These are phyloP conservation scores for Pantherophis guttatus DNA, from an alignment of 2,113 vertebrate genomes.

Conservation along the genomic window DNA sequence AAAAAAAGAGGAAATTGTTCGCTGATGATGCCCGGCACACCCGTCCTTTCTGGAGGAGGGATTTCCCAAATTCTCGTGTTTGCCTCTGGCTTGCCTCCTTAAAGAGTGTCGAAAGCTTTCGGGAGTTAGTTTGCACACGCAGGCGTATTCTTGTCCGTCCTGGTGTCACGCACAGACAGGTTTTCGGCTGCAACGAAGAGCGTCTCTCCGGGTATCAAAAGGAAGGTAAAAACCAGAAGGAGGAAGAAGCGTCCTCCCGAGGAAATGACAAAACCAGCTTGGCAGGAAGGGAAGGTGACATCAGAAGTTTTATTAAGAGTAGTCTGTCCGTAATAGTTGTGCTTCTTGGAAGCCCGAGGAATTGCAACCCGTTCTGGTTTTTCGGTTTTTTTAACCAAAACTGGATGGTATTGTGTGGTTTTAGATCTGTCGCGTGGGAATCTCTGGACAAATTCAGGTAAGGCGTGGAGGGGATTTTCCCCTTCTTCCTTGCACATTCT, in stretches of 20 bases:
- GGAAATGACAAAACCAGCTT: slow-evolving; percentile 7
- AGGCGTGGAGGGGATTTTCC: background rate
- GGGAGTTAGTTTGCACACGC: background rate
- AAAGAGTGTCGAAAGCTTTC: no score
- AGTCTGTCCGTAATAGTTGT: background rate
- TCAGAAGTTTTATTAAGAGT: background rate
- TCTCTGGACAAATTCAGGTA: background rate
- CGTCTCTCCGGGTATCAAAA: background rate
- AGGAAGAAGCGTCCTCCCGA: background rate
- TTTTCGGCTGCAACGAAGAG: background rate
- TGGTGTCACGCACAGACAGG: background rate
- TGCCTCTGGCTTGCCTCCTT: background rate
- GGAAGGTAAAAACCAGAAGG: background rate
- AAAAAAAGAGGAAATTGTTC: background rate
- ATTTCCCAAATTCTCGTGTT: background rate
- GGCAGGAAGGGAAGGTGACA: background rate
- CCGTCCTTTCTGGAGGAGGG: background rate
- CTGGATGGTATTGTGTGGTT: background rate
- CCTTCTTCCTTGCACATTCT: background rate
- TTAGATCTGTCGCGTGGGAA: background rate
- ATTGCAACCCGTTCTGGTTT: background rate
- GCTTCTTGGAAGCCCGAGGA: no score
- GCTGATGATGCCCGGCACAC: background rate
- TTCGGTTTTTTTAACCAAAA: background rate
- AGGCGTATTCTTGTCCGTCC: background rate